phyloP scores from a whole-genome alignment of 2,113 vertebrate species.

The Heptranchias perlo region DNA sequence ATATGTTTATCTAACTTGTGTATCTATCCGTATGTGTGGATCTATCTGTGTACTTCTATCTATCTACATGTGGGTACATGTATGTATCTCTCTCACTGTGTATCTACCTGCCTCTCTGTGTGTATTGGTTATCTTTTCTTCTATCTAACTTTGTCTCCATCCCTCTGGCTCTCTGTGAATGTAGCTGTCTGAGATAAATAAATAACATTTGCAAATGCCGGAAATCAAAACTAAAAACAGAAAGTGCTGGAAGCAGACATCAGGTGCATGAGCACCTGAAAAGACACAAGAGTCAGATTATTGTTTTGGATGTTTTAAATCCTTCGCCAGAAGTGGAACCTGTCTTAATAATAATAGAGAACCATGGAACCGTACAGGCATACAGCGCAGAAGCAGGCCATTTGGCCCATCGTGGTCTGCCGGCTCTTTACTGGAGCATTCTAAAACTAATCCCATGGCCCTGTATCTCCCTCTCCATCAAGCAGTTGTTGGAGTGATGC shows the following conservation, averaged over 20 bases:
- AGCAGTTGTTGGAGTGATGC: too few relatives aligned
- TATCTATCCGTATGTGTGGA: too few relatives aligned
- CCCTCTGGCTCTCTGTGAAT: not conserved
- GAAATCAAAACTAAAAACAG: not conserved
- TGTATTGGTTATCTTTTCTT: too few relatives aligned
- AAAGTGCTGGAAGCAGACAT: not conserved
- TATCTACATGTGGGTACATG: too few relatives aligned
- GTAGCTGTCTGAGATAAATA: not conserved
- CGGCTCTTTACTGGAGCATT: not conserved
- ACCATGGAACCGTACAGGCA: not conserved
- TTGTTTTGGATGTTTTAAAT: not conserved
- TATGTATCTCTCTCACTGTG: not conserved
- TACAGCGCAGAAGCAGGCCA: not conserved
- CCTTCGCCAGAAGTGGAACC: not conserved
- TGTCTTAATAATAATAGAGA: not conserved
- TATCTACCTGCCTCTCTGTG: not conserved
- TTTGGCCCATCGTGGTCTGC: not conserved
- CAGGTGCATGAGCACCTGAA: not conserved
- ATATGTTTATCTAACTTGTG: not conserved
- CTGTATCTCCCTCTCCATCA: too few relatives aligned
- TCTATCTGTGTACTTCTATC: too few relatives aligned
- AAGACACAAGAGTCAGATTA: not conserved
- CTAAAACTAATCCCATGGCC: not conserved
- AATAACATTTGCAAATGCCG: not conserved
- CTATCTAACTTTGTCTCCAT: not conserved